Base-by-base conservation (phyloP, 2,888 invertebrate species). In the Drosophila quasianomalipes region DNA sequence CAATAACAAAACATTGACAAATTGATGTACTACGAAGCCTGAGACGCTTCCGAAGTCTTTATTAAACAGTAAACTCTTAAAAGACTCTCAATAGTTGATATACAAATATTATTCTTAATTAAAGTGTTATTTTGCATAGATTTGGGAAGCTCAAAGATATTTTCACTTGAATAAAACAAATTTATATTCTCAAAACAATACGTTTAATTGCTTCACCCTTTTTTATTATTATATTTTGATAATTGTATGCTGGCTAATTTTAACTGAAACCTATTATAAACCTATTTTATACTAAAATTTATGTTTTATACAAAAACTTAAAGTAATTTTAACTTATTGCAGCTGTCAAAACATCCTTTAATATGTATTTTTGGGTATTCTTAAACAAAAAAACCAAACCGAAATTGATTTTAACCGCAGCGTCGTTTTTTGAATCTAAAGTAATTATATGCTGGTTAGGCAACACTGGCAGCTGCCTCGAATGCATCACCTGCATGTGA, bases 391-490 rank as follows among this genome's bases (percentile, higher is more conserved):
- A 19, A 22, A 19, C 9, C 4, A 39, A 74, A 54, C 55, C 14
- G 6, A 51, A 74, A 39, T 63, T n/a, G 9, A 51, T 76, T 55
- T 37, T 6, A 60, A 35, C 59, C 49, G 53, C 49, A 72, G 39
- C 49, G 31, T 37, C 7, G 37, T 37, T 26, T 58, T 64, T 65
- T 39, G 28, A 22, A 44, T 30, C 14, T 41, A 72, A 64, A 51
- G 37, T 33, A 52, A 31, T 35, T 44, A 49, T 66, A 80, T 80
- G 81, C 81, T 78, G 80, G 81, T 67, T 63, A 63, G 35, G 16
- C 51, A 44, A 28, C 58, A 55, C 44, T 60, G 19, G 49, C 73
- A 73, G 73, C 73, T 73, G 68, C 22, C 31, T 35, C 28, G 49
- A 61, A 28, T 64, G 60, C 47, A 62, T 74, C 58, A 74, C 67